Conservation (phyloP, 2,888 invertebrate genomes). For the Gymnoscelis rufifasciata region DNA sequence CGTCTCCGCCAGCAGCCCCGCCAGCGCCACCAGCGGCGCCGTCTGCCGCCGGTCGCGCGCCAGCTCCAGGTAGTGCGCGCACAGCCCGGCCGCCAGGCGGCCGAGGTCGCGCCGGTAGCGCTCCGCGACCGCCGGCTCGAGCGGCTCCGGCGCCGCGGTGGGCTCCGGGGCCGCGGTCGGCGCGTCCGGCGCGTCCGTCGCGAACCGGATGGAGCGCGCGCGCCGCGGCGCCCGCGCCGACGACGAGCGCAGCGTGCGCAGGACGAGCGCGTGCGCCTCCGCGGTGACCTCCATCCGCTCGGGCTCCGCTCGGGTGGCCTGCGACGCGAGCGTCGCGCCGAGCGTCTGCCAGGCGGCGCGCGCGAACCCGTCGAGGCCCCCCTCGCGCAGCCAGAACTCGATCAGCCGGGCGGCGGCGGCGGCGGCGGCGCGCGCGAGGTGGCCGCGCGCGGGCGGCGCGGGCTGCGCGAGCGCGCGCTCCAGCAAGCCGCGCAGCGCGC, state of each 20-base stretch:
- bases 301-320: conserved; percentile 56
- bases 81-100: no score
- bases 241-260: conserved; percentile 46
- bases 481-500: conserved; percentile 52
- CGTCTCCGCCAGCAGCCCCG: conserved; percentile 73
- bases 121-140: no score
- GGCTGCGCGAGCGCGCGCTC: conserved; percentile 29
- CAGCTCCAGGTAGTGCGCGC: no score
- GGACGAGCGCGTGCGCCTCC: conserved; percentile 49
- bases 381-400: conserved; percentile 55
- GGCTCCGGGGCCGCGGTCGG: conserved; percentile 27
- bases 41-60: conserved; percentile 39
- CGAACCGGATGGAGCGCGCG: conserved; percentile 47
- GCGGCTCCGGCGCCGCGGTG: no score
- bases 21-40: conserved; percentile 54
- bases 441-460: conserved; percentile 29
- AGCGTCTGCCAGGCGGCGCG: conserved; percentile 66
- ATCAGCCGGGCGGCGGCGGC: conserved; percentile 43
- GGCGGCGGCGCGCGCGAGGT: conserved; percentile 45
- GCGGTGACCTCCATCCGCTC: conserved; percentile 60
- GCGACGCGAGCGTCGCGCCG: conserved; percentile 43
- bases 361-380: conserved; percentile 38
- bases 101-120: no score
- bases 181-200: conserved; percentile 42
- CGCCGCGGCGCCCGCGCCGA: conserved; percentile 42